phyloP scores from a whole-genome alignment of 2,113 vertebrate species.

The Leptobrachium ailaonicum region DNA sequence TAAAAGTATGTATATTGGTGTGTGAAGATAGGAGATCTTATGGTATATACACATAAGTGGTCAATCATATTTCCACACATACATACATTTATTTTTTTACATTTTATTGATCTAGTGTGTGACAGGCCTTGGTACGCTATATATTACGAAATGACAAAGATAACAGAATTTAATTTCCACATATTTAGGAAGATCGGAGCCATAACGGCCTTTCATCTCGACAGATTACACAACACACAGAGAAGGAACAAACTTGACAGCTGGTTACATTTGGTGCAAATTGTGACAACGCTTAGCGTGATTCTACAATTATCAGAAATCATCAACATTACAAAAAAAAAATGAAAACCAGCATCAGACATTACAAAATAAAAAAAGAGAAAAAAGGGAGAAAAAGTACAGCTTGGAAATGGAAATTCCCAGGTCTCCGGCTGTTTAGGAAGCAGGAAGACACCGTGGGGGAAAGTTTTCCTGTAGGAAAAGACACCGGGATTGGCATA shows the following conservation, averaged over 20 bases:
- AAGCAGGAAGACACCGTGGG: neutral
- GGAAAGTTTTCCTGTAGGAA: neutral
- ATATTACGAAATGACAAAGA: no score
- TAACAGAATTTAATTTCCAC: no score
- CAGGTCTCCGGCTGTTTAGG: neutral
- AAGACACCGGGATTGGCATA: neutral
- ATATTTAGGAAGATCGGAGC: neutral
- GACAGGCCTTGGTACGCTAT: no score
- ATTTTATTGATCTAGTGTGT: no score
- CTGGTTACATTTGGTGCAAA: neutral
- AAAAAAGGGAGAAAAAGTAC: neutral
- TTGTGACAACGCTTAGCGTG: neutral
- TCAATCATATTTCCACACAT: no score
- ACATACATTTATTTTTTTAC: no score
- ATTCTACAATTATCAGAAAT: conserved; percentile 4
- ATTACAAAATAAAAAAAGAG: neutral
- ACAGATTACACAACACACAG: neutral
- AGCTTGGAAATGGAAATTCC: neutral
- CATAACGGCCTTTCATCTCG: neutral
- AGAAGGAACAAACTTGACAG: conserved; percentile 2
- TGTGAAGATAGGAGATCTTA: no score
- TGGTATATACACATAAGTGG: no score
- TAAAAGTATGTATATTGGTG: no score
- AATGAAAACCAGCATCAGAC: neutral
- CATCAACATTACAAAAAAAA: neutral